Evolutionary conservation across 2,888 invertebrate genomes (phyloP), one percentile per base, ranked within the genome.

Genomic region (Sphaerophoria taeniata): DNA sequence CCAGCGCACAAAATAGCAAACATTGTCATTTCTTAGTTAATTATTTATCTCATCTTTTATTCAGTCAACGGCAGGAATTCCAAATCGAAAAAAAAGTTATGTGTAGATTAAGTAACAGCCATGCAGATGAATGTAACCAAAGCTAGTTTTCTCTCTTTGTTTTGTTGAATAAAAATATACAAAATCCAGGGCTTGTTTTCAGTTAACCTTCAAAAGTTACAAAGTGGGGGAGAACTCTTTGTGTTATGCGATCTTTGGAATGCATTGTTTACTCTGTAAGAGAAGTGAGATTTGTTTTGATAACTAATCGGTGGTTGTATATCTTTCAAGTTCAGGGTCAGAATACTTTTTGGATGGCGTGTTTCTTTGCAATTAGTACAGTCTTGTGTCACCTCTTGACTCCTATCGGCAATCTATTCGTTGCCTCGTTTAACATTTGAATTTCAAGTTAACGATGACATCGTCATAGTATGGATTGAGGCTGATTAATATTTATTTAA

Each of bases 71-170:
- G 75, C 61, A 84, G 60, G 63, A 47, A 74, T 75, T 73, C 31
- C 24, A 47, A 24, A 24, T 24, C 2, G 24, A 24, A 24, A 24
- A 69, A 47, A 31, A 43, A 63, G 33, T 60, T 11, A 14, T 14
- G 31, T 61, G 24, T 60, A 60, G 71, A 12, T 43, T 43, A 24
- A 43, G 33, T 36, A 36, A 56, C 6, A 55, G 67, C 65, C 71
- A 71, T 65, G 43, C 45, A 67, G 53, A 56, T 58, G 24, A 70
- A 74, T 47, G 53, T 74, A 75, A 84, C 84, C 84, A 84, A 84
- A 84, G 84, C 55, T 53, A 63, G 36, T 65, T 78, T 51, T 72
- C 47, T 72, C 39, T 60, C 34, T 53, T 75, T 63, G 47, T 73
- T 53, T 69, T 69, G 69, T 74, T 56, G 39, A 39, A 69, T 58